Evolutionary conservation across 2,888 invertebrate genomes (phyloP), one percentile per base, ranked within the genome.

Genomic region (Lasioglossum oenotherae): DNA sequence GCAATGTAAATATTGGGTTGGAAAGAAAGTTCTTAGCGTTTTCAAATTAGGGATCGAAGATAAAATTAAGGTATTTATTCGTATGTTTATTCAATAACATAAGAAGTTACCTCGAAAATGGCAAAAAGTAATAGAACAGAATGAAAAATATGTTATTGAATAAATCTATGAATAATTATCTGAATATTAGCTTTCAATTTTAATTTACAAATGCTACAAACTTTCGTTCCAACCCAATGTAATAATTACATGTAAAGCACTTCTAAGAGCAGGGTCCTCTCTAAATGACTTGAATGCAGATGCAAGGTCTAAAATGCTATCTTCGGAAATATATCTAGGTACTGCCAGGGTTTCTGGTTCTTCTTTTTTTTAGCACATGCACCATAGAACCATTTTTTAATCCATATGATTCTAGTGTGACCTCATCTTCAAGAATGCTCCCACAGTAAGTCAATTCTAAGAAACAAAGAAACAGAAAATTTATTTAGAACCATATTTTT

Each of bases 401-500:
- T 6, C 97, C 97, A 95, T 96, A 97, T 6, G 97, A 96, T 88
- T 96, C 96, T 23, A 98, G 94, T 3, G 96, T 96, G 49, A 96
- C 95, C 10, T 96, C 96, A 91, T 97, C 97, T 91, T 97, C 97
- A 79, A 98, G 95, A 84, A 97, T 96, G 92, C 97, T 96, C 4
- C 98, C 98, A 95, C 97, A 97, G 93, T 97, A 97, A 74, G 97
- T 96, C 23, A 97, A 94, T 94, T 97, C 97, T 98, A 93, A 31
- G 60, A 85, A 84, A 81, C 83, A 87, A 71, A 35, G 80, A 35
- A 72, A 74, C 0, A 41, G 12, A 27, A 38, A 49, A 64, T 60
- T 46, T 35, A 23, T 76, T 60, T 60, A 3, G 31, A 23, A 49
- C 53, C 23, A 19, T 60, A 53, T 38, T 46, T 64, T 57, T 64